Evolutionary conservation across 1,140 invertebrate genomes (phyloP).

Genomic region (Wiebesia pumilae): DNA sequence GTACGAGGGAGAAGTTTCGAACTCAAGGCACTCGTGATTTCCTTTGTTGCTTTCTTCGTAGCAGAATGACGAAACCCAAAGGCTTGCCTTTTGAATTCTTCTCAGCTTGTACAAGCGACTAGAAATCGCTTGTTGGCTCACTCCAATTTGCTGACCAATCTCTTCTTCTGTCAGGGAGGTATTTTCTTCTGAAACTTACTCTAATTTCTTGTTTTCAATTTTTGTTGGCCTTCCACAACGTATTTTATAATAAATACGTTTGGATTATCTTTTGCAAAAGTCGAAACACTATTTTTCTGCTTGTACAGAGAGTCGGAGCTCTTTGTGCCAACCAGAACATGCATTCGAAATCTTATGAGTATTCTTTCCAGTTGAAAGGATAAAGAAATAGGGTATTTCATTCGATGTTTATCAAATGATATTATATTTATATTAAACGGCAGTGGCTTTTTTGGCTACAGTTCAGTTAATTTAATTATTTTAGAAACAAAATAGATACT

Average conservation of each 20-base stretch:
- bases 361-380: neutral
- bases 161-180: neutral
- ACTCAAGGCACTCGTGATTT: neutral
- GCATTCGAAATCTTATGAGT: neutral
- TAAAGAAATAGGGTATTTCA: neutral
- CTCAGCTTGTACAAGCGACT: neutral
- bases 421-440: neutral
- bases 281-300: neutral
- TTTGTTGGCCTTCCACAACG: neutral
- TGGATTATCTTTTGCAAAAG: neutral
- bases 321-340: neutral
- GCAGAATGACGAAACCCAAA: neutral
- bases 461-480: too few relatives aligned
- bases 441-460: too few relatives aligned
- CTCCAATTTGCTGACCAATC: neutral
- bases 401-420: neutral
- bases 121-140: neutral
- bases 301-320: too few relatives aligned
- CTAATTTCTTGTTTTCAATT: neutral
- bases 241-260: neutral
- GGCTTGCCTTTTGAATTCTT: neutral
- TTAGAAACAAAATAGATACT: too few relatives aligned
- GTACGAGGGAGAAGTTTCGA: neutral
- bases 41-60: neutral
- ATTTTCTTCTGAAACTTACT: neutral